Evolutionary conservation across 2,797 vertebrate genomes (phyloP), one percentile per base, ranked within the genome.

Genomic region (Cirrhinus mrigala): DNA sequence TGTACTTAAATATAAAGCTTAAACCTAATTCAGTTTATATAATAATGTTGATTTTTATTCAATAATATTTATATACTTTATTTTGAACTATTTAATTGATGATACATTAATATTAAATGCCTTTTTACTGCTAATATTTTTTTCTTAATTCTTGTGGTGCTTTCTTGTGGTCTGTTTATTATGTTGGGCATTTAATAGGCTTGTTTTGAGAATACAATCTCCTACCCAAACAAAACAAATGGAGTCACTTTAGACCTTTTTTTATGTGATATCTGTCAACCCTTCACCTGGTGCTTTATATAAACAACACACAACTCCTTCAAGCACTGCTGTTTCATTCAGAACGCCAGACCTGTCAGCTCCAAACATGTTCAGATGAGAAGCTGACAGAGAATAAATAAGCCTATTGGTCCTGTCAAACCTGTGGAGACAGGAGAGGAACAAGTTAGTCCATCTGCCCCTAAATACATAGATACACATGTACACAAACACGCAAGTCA

Each of bases 381-480:
- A 71, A 82, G 4, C 6, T 68, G n/a, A 44, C 8, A 56, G 11
- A 27, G 18, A 24, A 9, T 40, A 62, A 62, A 27, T 14, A 15
- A 18, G 69, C 24, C 40, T 12, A 79, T 24, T 58, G 40, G 24
- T 82, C 37, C 54, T 84, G 62, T 78, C 29, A 50, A 78, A 62
- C 62, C 11, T 14, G n/a, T 15, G 6, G 68, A 82, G 24, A 48
- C 40, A 6, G 3, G 52, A 82, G n/a, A 73, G 37, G 3, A 58
- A 58, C 22, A 58, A 46, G 37, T 73, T 24, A 29, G 10, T 44
- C 40, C 5, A 7, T 29, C 48, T 56, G 15, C 14, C 50, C 8
- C 44, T 74, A 37, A 27, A 78, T 37, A 54, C 14, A 29, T 27
- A 71, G 10, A 44, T 54, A 40, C 60, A 54, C 56, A 52, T 52